Evolutionary conservation across 2,888 invertebrate genomes (phyloP), one percentile per base, ranked within the genome.

Genomic region (Heliconius erato): DNA sequence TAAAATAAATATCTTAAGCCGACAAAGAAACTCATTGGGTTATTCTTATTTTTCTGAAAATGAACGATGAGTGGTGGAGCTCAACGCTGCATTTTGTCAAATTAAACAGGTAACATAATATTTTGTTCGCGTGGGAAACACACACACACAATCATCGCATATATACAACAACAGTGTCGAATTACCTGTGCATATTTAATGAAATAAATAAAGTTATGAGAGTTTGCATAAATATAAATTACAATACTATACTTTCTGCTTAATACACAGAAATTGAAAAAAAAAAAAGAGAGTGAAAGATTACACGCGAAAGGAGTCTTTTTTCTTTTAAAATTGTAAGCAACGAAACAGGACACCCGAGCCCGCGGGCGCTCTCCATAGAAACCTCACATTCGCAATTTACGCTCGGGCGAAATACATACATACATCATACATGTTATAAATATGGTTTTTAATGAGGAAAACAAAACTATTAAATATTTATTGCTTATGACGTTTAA

Each of bases 291-390:
- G 26, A 72, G 14, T 19, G 7, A 49, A 44, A 72, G 44, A 44
- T 26, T 49, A 72, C 44, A 72, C 72, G 72, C 72, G 44, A 44
- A 72, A 49, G 49, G 72, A 72, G 44, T 49, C 26, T 72, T 49
- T n/a, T 72, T 49, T 49, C 72, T 49, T 72, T 72, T 19, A 49
- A 72, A 49, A 72, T 40, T 12, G 71, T n/a, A 71, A 71, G 40
- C 71, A 71, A 71, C 40, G 72, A 72, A 49, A 72, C 72, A 49
- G 72, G 72, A 72, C 72, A 72, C 72, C 44, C 72, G 72, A 49
- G 49, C 72, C 49, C 44, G 72, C 72, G 49, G 72, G 72, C 72
- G 49, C 44, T 49, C 11, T 44, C 44, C 72, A 49, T 72, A 72
- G 72, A 72, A 72, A 49, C 72, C 72, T 49, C 28, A 49, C 72